A percentile compares a stretch with the other conserved stretches of the same genome.
Conservation (phyloP, 2,797 vertebrate species). For the Sebastes itinus region DNA sequence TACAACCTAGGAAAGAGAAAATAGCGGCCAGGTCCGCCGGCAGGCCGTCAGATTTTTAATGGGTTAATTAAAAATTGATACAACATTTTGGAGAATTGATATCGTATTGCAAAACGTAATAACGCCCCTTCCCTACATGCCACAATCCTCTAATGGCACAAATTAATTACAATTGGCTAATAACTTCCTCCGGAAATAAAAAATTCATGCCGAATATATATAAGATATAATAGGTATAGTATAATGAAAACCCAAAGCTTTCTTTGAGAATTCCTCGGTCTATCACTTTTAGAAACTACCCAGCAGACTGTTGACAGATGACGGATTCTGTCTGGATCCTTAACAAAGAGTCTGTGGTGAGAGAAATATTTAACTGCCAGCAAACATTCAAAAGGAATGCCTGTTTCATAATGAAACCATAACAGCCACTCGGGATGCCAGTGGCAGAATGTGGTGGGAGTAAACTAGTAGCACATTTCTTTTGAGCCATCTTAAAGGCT, state of each 20-base stretch:
- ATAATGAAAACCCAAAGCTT: not conserved
- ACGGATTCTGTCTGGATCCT: conserved; percentile 11
- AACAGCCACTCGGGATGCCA: conserved; percentile 35
- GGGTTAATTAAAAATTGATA: not conserved
- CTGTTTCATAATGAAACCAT: conserved; percentile 43
- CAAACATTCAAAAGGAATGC: conserved; percentile 41
- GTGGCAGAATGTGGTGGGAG: conserved; percentile 37
- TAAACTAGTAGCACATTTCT: conserved; percentile 54
- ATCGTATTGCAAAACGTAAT: not conserved
- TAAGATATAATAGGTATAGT: not conserved
- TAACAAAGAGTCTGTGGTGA: conserved; percentile 31
- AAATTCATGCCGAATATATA: not conserved
- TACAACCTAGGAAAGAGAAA: too few relatives aligned
- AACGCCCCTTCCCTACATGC: not conserved
- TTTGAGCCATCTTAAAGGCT: conserved; percentile 35
- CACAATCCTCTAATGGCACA: not conserved
- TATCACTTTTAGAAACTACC: not conserved
- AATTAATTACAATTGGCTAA: not conserved
- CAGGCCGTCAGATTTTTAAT: too few relatives aligned
- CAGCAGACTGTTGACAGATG: not conserved
- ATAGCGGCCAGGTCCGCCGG: too few relatives aligned
- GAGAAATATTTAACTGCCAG: conserved; percentile 37
- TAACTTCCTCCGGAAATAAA: not conserved
- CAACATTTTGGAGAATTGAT: not conserved
- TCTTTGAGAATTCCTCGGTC: not conserved